Evolutionary conservation across 2,888 invertebrate species (phyloP).

Genomic region (Xanthia togata): DNA sequence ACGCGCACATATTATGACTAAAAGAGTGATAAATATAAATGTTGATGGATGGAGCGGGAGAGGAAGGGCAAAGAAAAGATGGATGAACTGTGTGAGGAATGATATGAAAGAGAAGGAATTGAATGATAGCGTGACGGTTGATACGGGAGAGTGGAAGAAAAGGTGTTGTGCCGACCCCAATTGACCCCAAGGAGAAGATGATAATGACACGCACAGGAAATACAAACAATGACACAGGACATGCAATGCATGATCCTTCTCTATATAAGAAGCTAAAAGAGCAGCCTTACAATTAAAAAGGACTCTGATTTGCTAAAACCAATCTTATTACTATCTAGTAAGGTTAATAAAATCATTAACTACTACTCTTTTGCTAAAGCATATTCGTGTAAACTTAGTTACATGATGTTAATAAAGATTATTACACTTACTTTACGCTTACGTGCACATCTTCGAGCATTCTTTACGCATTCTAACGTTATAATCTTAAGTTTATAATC

Average conservation of each 20-base stretch:
- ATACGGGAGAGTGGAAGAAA: no score
- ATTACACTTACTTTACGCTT: slow-evolving; percentile 43
- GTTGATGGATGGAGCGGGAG: no score
- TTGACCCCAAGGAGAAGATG: no score
- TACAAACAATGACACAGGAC: background rate
- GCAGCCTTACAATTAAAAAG: background rate
- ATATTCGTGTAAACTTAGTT: slow-evolving; percentile 19
- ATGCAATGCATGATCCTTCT: background rate
- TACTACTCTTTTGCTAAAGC: background rate
- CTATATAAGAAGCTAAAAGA: background rate
- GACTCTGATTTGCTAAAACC: background rate
- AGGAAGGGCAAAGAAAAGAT: no score
- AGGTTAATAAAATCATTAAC: background rate
- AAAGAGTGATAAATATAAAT: no score
- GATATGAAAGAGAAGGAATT: no score
- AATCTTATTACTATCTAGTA: background rate
- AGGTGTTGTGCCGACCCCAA: no score
- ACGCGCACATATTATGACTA: no score
- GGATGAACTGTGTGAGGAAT: no score
- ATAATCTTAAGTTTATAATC: background rate
- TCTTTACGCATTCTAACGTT: slow-evolving; percentile 35
- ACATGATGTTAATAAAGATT: slow-evolving; percentile 45
- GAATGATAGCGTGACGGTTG: no score
- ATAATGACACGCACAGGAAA: background rate
- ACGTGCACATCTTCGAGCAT: slow-evolving; percentile 38